Base-by-base conservation (phyloP, 2,113 vertebrate species). In the Calyptommatus sinebrachiatus region DNA sequence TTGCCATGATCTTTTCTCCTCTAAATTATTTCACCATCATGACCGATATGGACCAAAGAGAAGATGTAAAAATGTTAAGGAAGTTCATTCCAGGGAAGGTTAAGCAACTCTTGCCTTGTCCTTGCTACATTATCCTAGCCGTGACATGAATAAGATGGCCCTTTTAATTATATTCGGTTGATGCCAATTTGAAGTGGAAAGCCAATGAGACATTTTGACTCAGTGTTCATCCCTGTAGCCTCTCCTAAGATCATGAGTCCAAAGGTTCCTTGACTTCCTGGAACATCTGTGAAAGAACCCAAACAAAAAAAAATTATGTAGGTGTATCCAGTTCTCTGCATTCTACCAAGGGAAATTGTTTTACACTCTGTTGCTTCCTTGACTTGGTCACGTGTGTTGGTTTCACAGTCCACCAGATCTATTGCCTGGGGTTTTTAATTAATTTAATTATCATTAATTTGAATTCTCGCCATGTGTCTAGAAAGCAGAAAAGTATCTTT, bases 21-120 rank as follows among this genome's bases (percentile, higher is more conserved):
- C 88, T 91, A 90, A 93, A 93, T 91, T 90, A 84, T 85, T 92
- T 90, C 91, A 91, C 87, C 90, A 84, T 90, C 90, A 90, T 86
- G 84, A 80, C 89, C 85, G 80, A 77, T 72, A 71, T 5, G 74
- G 78, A 90, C 91, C 81, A 90, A 91, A 90, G 83, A 75, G 76
- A 85, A 87, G 89, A 89, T 70, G 50, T 91, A 82, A 91, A 90
- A 88, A 66, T 50, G 86, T 90, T 87, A 73, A 60, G 83, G 77
- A 78, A 1, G 0, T 92, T 91, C 88, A 80, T 84, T 88, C 83
- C 86, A 81, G n/a, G 73, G 84, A 81, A 89, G 87, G 89, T 91
- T 91, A 89, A 91, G 76, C 83, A 91, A 88, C 84, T 87, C 87
- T 73, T 76, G 71, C 85, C 77, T 1, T 88, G 89, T 81, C 88